Evolutionary conservation across 2,113 vertebrate species (phyloP), one percentile per base, ranked within the genome.

Genomic region (Bungarus multicinctus): DNA sequence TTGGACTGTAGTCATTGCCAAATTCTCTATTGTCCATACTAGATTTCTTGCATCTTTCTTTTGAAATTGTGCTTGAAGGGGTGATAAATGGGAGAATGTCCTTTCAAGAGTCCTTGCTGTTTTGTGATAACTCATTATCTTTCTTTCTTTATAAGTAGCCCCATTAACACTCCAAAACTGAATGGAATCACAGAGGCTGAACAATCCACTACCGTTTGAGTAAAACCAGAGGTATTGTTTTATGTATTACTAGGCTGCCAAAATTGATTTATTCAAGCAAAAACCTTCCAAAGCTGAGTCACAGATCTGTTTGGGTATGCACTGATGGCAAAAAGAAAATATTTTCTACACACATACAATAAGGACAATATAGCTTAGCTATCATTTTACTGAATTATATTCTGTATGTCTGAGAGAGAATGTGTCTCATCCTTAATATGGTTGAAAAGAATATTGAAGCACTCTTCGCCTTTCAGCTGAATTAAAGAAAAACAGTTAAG

Each of bases 71-170:
- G 34, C 96, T 97, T 96, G 97, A 97, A 97, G 92, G 96, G 97
- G 96, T 98, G 97, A 98, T 97, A 96, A 97, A 98, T 98, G 96
- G 95, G 93, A 96, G 93, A 95, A 89, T 96, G 97, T 96, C 16
- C 94, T 96, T 96, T 97, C 96, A 96, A 52, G 97, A 97, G 97
- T 97, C 96, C 98, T 98, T 95, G 97, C 98, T 98, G 98, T 96
- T 98, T 96, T 97, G 97, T 97, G 98, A 98, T 98, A 98, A 98
- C 97, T 98, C 97, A 97, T 98, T 98, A 97, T 97, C 97, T 97
- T 98, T 98, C 97, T 97, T 97, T 97, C 97, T 97, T 98, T 98
- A 98, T 97, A 98, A 98, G 98, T 98, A 97, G 97, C 97, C 97
- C 97, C 96, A 98, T 98, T 98, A 98, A 97, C 0, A 52, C 96